A percentile compares a stretch with the other conserved stretches of the same genome.
phyloP scores from a whole-genome alignment of 1,140 invertebrate species.

The Hestina assimilis region DNA sequence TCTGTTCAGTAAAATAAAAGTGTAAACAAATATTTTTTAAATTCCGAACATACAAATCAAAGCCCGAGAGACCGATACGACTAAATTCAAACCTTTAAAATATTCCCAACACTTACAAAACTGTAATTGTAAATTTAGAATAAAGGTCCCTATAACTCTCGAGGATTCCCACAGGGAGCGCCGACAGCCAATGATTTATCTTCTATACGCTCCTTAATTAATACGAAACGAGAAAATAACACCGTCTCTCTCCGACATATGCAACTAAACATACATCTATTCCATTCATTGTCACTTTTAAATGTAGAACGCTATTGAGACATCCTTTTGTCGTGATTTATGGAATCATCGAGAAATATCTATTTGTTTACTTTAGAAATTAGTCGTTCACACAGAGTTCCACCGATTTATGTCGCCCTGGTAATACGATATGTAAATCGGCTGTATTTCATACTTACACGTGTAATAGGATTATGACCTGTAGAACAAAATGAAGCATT shows the following conservation, averaged over 20 bases:
- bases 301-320: slow-evolving; percentile 68
- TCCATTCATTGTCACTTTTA: slow-evolving; percentile 39
- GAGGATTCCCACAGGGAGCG: slow-evolving; percentile 72
- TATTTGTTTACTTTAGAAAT: slow-evolving; percentile 75
- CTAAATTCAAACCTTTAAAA: slow-evolving; percentile 43
- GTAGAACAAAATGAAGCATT: slow-evolving; percentile 31
- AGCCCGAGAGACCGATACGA: slow-evolving; percentile 53
- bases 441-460: slow-evolving; percentile 49
- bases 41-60: slow-evolving; percentile 34
- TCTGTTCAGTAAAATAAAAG: neutral
- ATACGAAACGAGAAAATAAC: slow-evolving; percentile 48
- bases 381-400: slow-evolving; percentile 57
- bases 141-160: slow-evolving; percentile 73
- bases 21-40: slow-evolving; percentile 21
- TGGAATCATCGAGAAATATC: slow-evolving; percentile 56
- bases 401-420: slow-evolving; percentile 57
- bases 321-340: slow-evolving; percentile 69
- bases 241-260: slow-evolving; percentile 42
- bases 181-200: slow-evolving; percentile 73
- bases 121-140: slow-evolving; percentile 77
- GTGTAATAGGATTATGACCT: slow-evolving; percentile 36
- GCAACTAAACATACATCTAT: slow-evolving; percentile 18
- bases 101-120: slow-evolving; percentile 68
- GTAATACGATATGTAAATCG: slow-evolving; percentile 57
- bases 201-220: slow-evolving; percentile 63